Percentiles rank a stretch among this genome's conserved stretches.
Evolutionary conservation across 2,888 invertebrate species (phyloP).

Genomic region (Epinotia demarniana): DNA sequence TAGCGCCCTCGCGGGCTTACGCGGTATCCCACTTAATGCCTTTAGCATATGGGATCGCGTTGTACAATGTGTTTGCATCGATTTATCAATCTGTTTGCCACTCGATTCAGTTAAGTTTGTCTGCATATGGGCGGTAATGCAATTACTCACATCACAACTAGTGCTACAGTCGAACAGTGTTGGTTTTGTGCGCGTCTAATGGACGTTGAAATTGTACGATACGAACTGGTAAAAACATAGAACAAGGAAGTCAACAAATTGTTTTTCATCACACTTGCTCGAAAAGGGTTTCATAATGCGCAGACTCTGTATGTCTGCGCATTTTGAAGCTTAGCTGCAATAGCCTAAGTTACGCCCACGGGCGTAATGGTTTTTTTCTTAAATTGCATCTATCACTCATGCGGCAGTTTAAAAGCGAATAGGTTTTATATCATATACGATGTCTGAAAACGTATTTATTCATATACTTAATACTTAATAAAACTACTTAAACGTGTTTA

Average conservation of each 20-base stretch:
- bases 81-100: conserved; percentile 58
- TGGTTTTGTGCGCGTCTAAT: conserved; percentile 5
- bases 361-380: no score
- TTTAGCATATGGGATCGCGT: conserved; percentile 61
- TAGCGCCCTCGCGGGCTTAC: conserved; percentile 67
- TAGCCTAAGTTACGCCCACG: no score
- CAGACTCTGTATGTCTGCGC: no score
- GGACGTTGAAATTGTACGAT: background rate
- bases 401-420: no score
- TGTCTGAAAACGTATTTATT: no score
- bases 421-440: no score
- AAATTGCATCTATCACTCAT: no score
- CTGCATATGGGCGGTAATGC: conserved; percentile 30
- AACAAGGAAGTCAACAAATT: background rate
- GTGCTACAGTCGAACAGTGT: conserved; percentile 19
- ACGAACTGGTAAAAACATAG: background rate
- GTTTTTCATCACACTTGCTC: background rate
- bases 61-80: conserved; percentile 57
- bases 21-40: conserved; percentile 66
- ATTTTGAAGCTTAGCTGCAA: no score
- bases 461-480: no score
- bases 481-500: no score
- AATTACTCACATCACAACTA: conserved; percentile 8
- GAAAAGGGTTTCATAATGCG: no score
- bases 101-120: conserved; percentile 42